Evolutionary conservation across 2,888 invertebrate species (phyloP), one percentile per base, ranked within the genome.

Genomic region (Heliconius sara): DNA sequence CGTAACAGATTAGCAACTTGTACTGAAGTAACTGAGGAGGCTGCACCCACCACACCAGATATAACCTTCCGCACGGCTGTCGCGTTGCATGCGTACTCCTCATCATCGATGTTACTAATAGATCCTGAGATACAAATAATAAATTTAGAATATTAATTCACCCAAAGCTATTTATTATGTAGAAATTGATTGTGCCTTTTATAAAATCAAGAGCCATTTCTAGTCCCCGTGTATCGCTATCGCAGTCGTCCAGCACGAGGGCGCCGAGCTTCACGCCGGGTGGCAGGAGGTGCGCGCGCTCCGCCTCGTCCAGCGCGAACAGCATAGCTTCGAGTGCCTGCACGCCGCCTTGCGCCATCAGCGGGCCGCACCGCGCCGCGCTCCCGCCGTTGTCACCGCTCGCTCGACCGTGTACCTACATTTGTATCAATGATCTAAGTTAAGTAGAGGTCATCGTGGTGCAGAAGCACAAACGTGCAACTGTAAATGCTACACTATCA

Each of bases 121-220:
- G 99, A 99, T 78, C 99, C 99, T 99, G 96, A 27, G 0, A 65
- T 22, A 52, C 39, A 52, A 39, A 65, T n/a, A 75, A 63, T 39
- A 7, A 12, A 65, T 43, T 65, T 71, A 9, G 25, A 65, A n/a
- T 19, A 52, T 1, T 10, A 27, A 72, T 22, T 34, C 27, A 10
- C 13, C 25, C n/a, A 39, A 7, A 1, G 1, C 47, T 47, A 43
- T 9, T n/a, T 27, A 22, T 19, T 43, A 57, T 1, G n/a, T 70
- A 27, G 25, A 63, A 27, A 25, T n/a, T 63, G 22, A 19, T 72
- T n/a, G 25, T 43, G 98, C 98, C 98, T 96, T 98, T 98, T 84
- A 98, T 98, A 90, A 98, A 98, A 91, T 98, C 98, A 70, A 98
- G 97, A 2, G 98, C 98, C 97, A 98, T 98, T 91, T 98, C 98